These are phyloP conservation scores for Andrena haemorrhoa DNA, from an alignment of 2,888 invertebrate genomes.

Conservation along the genomic window DNA sequence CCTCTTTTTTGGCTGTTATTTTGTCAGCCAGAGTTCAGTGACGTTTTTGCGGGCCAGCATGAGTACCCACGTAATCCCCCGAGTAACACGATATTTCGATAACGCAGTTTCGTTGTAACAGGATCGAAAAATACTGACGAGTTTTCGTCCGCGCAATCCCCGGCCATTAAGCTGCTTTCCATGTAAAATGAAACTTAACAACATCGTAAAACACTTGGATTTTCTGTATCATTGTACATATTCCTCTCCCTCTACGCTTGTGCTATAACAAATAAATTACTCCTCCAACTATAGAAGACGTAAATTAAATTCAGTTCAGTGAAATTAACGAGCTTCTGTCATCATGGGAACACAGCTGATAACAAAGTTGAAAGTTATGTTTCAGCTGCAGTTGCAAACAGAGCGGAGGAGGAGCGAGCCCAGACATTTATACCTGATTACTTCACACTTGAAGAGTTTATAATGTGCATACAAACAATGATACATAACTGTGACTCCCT, in stretches of 20 bases:
- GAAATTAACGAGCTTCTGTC: slow-evolving; percentile 1
- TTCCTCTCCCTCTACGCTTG: no score
- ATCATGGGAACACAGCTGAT: slow-evolving; percentile 11
- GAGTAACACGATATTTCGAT: slow-evolving; percentile 13
- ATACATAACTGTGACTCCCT: neutral
- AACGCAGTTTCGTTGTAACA: neutral
- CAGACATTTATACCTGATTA: slow-evolving; percentile 14
- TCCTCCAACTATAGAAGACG: neutral
- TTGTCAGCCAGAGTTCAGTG: neutral
- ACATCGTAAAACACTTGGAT: no score
- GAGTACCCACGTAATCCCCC: slow-evolving; percentile 11
- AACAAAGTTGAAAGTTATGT: slow-evolving; percentile 5
- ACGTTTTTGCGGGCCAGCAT: slow-evolving; percentile 7
- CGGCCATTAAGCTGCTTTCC: no score
- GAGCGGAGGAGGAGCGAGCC: neutral
- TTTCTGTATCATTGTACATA: no score
- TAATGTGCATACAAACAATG: neutral
- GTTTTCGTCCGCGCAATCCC: neutral
- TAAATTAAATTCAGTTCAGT: neutral
- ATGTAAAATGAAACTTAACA: no score
- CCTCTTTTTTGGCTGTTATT: no score
- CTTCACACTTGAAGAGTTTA: neutral
- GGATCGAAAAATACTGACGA: neutral
- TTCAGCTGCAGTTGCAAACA: slow-evolving; percentile 5
- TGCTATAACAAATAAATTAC: neutral